These are phyloP conservation scores for Morphnarchus princeps DNA, from an alignment of 2,113 vertebrate species.

Conservation along the genomic window DNA sequence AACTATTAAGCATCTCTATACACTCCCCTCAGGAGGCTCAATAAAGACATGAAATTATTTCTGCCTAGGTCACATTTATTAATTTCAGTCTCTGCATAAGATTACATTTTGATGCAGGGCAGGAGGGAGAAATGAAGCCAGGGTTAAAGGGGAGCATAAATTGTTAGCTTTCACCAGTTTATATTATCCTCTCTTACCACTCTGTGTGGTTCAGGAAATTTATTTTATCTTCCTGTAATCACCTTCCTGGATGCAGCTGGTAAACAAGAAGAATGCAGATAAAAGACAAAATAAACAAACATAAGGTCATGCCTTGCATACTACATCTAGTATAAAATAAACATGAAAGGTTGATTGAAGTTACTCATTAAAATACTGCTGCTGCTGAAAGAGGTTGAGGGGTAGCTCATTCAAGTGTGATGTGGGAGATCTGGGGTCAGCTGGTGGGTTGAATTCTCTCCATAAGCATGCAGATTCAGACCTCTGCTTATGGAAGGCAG, in stretches of 20 bases:
- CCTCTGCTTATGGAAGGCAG: neutral
- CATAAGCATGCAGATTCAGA: neutral
- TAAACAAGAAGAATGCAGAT: slow-evolving; percentile 60
- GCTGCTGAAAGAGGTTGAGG: neutral
- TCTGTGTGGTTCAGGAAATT: slow-evolving; percentile 32
- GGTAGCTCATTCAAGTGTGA: neutral
- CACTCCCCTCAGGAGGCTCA: slow-evolving; percentile 12
- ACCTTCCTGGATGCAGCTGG: neutral
- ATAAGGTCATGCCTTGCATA: slow-evolving; percentile 16
- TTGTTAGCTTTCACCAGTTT: slow-evolving; percentile 27
- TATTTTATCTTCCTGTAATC: slow-evolving; percentile 65
- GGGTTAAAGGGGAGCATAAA: slow-evolving; percentile 39
- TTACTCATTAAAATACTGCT: slow-evolving; percentile 52
- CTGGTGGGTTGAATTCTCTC: neutral
- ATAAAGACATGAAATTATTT: slow-evolving; percentile 60
- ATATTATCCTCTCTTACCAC: neutral
- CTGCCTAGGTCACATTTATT: slow-evolving; percentile 42
- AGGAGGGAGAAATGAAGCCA: slow-evolving; percentile 36
- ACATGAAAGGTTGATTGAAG: slow-evolving; percentile 23
- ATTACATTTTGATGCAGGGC: slow-evolving; percentile 47
- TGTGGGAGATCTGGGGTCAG: neutral
- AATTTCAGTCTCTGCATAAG: slow-evolving; percentile 51
- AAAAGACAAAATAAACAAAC: slow-evolving; percentile 63
- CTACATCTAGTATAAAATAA: neutral
- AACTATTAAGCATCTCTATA: slow-evolving; percentile 31